Conservation (phyloP, 2,888 invertebrate genomes). For the Cremastinae sp. region DNA sequence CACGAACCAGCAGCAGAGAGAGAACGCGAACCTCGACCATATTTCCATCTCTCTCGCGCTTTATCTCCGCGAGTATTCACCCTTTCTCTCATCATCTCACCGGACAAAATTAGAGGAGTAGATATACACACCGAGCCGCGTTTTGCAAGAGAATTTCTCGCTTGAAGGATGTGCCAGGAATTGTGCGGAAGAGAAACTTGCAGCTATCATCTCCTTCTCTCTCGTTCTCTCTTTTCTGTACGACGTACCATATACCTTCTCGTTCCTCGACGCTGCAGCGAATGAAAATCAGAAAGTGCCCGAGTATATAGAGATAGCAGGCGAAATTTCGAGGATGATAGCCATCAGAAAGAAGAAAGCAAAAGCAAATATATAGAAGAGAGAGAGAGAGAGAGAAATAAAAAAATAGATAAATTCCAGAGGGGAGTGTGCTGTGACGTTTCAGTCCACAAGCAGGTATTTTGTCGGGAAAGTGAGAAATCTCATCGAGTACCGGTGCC, state of each 20-base stretch:
- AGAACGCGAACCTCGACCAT: slow-evolving; percentile 4
- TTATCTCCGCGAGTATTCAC: not conserved
- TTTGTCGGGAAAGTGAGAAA: slow-evolving; percentile 14
- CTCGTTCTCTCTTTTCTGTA: too few relatives aligned
- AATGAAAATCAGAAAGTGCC: slow-evolving; percentile 45
- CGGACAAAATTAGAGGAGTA: slow-evolving; percentile 50
- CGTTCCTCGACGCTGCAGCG: slow-evolving; percentile 35
- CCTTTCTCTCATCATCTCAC: slow-evolving; percentile 30
- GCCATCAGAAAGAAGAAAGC: slow-evolving; percentile 3
- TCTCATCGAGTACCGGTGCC: slow-evolving; percentile 12
- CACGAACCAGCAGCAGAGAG: slow-evolving; percentile 50
- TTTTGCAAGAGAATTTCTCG: slow-evolving; percentile 37
- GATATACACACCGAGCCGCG: slow-evolving; percentile 5
- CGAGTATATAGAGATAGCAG: slow-evolving; percentile 3
- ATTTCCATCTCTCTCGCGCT: not conserved
- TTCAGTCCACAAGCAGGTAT: slow-evolving; percentile 19
- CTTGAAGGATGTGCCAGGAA: slow-evolving; percentile 44
- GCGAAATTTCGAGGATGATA: not conserved
- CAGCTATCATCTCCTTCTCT: too few relatives aligned
- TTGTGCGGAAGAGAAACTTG: slow-evolving; percentile 20
- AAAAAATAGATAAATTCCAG: slow-evolving; percentile 44
- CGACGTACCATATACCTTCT: not conserved
- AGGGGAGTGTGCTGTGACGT: slow-evolving; percentile 44
- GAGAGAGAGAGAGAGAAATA: slow-evolving; percentile 31
- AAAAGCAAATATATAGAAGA: slow-evolving; percentile 10